Base-by-base conservation (phyloP, 2,888 invertebrate species). In the Drosophila recens region DNA sequence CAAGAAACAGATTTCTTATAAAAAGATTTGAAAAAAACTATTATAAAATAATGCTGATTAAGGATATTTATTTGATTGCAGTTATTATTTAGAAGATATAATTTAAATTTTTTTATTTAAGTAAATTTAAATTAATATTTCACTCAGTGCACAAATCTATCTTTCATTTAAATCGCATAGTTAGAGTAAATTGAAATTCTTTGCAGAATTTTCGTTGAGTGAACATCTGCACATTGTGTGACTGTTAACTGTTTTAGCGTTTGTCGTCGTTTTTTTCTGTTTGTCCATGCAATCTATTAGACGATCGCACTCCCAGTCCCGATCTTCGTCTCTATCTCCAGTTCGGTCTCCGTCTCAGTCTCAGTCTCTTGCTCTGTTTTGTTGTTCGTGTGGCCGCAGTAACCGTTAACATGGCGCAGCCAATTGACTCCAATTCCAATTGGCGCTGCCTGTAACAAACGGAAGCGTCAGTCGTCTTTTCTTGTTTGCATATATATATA, bases 211-310 rank as follows among this genome's bases (percentile, higher is more conserved):
- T 65, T 58, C 42, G 34, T 33, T 17, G 13, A 66, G 61, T 54
- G 61, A 23, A 52, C 17, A 23, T 23, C 17, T 40, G 61, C 23
- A 40, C 38, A 30, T 17, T 46, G 20, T 43, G 36, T 8, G 43
- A 52, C 52, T 61, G 66, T 53, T 61, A 66, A 66, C 66, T 61
- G 61, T 42, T 61, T 66, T 48, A n/a, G 51, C 65, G 23, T 48
- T 27, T 66, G 61, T 66, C 65, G 59, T 46, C 53, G n/a, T 42
- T 53, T 61, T 27, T 61, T 65, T 63, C 51, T 57, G 45, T 65
- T 57, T 62, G 42, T 20, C 54, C 52, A n/a, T 74, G 68, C 67
- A 79, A 85, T 74, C 77, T 74, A 62, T 71, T 82, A 69, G 56
- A 42, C 61, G 52, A 64, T 78, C 72, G 72, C 51, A 13, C 20